Base-by-base conservation (phyloP, 2,113 vertebrate species). In the Poeciliopsis prolifica region DNA sequence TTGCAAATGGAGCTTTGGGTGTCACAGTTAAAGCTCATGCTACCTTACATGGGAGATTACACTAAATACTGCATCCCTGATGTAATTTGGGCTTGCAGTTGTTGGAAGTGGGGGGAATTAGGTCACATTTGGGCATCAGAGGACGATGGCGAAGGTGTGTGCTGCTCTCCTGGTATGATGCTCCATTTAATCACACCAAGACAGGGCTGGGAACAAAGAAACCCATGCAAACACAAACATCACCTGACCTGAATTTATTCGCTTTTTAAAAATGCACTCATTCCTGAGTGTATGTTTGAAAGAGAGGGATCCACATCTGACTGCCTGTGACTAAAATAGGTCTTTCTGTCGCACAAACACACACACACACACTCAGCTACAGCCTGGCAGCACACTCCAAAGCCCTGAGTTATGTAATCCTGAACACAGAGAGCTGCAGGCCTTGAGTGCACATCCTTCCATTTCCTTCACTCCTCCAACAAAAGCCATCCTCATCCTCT, bases 401-500 rank as follows among this genome's bases (percentile, higher is more conserved):
- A 83, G 86, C 86, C 81, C 71, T 12, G 79, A 85, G 88, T 93
- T 92, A 92, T 86, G 90, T 90, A 92, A 92, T 73, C 78, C 74
- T 64, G 87, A 88, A 73, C 83, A 88, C 72, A 80, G 82, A 77
- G 79, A 90, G 88, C 88, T 92, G 83, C 89, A 89, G 88, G 87
- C 91, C 91, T 58, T 88, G 86, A 91, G 86, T 89, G 87, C 85
- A 91, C 89, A 91, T 89, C 90, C 70, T 87, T 70, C 81, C 70
- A 76, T 86, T 83, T n/a, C 51, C 77, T 85, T 61, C 65, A 70
- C 75, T 79, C 82, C 77, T 70, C 67, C 62, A 84, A 71, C 82
- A 72, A 61, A 58, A 80, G 73, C 79, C 78, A 85, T 67, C 85
- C 78, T 78, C 77, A 79, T 78, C 81, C 65, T 35, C 74, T 72